These are phyloP conservation scores for Oreochromis tanganicae DNA, from an alignment of 2,113 vertebrate species.

Conservation along the genomic window DNA sequence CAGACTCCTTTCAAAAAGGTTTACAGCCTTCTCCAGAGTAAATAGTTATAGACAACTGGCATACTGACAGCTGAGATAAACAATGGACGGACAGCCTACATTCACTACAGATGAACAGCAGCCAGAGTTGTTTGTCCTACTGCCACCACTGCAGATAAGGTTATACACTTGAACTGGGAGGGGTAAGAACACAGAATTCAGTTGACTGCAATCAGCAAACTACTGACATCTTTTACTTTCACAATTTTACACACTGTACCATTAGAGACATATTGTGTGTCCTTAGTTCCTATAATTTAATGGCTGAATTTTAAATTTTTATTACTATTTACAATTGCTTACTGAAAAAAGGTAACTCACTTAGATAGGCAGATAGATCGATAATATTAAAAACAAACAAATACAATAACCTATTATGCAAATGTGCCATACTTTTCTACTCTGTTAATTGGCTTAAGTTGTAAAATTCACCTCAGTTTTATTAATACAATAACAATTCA, in stretches of 20 bases:
- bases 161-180: neutral
- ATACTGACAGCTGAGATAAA: neutral
- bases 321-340: neutral
- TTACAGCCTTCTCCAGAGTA: neutral
- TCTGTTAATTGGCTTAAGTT: rapidly evolving
- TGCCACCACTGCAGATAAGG: neutral
- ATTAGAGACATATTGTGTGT: neutral
- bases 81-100: neutral
- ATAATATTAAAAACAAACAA: neutral
- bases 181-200: neutral
- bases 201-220: neutral
- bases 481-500: neutral
- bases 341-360: neutral
- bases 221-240: neutral
- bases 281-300: neutral
- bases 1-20: neutral
- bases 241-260: neutral
- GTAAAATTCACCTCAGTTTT: neutral
- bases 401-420: neutral
- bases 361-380: neutral
- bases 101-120: neutral
- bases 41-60: neutral
- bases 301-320: neutral
- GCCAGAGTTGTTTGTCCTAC: neutral
- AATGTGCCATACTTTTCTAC: neutral